phyloP scores from a whole-genome alignment of 92 coral and sea anemone species.

The Porites divaricata region DNA sequence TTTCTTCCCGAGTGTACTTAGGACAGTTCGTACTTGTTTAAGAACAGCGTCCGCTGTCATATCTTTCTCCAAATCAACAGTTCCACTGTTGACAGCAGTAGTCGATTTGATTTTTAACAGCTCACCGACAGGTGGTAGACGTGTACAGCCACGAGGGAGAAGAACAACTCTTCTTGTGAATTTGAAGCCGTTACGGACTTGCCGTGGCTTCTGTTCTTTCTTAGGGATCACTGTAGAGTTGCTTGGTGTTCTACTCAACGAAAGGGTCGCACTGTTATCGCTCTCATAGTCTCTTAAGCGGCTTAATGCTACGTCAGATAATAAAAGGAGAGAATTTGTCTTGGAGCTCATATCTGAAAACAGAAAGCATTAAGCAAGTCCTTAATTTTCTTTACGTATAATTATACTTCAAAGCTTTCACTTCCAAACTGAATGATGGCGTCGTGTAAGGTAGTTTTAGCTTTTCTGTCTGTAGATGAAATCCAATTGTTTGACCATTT shows the following conservation, averaged over 20 bases:
- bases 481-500: too few relatives aligned
- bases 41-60: constrained; percentile 22
- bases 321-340: constrained; percentile 24
- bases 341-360: constrained; percentile 8
- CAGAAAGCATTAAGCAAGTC: background rate
- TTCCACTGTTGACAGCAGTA: constrained; percentile 2
- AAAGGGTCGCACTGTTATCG: background rate
- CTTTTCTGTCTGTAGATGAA: too few relatives aligned
- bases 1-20: constrained; percentile 21
- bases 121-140: constrained; percentile 11
- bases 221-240: background rate
- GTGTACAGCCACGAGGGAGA: constrained; percentile 17
- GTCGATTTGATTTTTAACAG: constrained; percentile 2
- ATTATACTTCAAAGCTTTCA: too few relatives aligned
- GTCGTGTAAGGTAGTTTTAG: too few relatives aligned
- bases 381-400: too few relatives aligned
- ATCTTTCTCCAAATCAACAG: constrained; percentile 3
- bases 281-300: background rate
- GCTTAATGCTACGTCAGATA: constrained; percentile 22
- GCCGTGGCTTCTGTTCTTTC: constrained; percentile 10
- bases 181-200: background rate
- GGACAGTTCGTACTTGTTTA: constrained; percentile 17
- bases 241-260: background rate
- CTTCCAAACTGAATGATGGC: too few relatives aligned
- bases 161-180: constrained; percentile 28